Conservation (phyloP, 2,797 vertebrate species). For the Argyrosomus regius region DNA sequence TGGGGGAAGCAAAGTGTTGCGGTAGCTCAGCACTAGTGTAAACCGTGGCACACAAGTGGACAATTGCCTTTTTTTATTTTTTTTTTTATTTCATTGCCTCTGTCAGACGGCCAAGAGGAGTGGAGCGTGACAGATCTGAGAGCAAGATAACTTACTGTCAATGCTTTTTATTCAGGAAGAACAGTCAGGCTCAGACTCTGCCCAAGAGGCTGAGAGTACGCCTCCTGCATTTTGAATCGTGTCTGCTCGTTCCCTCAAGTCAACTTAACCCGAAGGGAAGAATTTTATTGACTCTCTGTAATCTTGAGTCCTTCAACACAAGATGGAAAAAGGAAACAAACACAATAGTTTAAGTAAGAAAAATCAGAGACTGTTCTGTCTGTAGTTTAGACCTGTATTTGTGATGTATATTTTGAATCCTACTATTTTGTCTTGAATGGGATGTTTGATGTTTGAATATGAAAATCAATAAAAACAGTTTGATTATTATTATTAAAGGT, state of each 20-base stretch:
- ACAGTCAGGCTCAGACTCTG: neutral
- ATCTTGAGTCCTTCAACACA: neutral
- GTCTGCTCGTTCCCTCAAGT: neutral
- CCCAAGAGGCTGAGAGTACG: neutral
- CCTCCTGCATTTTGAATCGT: neutral
- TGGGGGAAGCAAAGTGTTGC: constrained; percentile 2
- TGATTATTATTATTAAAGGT: no score
- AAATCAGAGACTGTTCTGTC: neutral
- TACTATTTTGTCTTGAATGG: no score
- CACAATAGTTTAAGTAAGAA: neutral
- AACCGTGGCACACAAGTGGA: neutral
- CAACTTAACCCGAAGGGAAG: neutral
- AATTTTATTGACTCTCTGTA: neutral
- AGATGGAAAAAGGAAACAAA: neutral
- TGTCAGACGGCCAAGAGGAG: neutral
- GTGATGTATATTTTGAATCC: no score
- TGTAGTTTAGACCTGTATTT: no score
- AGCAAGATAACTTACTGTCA: neutral
- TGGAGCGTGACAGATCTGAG: constrained; percentile 10
- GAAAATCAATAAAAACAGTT: no score
- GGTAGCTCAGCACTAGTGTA: constrained; percentile 4
- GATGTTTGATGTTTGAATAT: no score
- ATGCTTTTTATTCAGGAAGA: constrained; percentile 13
- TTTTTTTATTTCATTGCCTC: constrained; percentile 1
- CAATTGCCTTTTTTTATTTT: neutral